Conservation (phyloP, 2,797 vertebrate species). For the Alcedo quadribrachys region DNA sequence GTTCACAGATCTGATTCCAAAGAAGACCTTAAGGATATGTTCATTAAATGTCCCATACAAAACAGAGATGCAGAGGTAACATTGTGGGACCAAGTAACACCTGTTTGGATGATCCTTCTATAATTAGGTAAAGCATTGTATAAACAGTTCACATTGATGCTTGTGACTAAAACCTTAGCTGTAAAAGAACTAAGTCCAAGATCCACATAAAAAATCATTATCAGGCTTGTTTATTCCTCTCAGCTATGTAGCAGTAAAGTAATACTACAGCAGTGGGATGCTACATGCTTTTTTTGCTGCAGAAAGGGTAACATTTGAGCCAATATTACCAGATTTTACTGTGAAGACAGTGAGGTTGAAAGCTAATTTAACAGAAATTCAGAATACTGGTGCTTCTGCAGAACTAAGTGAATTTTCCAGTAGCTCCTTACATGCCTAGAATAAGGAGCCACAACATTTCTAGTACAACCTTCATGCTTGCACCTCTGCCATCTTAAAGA, state of each 20-base stretch:
- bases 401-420: not conserved
- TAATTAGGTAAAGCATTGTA: not conserved
- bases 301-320: not conserved
- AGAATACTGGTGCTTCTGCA: not conserved
- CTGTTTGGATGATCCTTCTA: not conserved
- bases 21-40: not conserved
- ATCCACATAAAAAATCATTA: not conserved
- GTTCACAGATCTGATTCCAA: not conserved
- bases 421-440: not conserved
- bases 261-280: not conserved
- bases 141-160: not conserved
- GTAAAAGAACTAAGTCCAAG: not conserved
- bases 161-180: not conserved
- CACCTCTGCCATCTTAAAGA: not conserved
- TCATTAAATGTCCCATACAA: rapidly evolving
- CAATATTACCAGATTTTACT: not conserved
- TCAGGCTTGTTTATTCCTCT: not conserved
- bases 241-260: not conserved
- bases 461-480: not conserved
- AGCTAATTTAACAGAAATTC: not conserved
- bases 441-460: not conserved
- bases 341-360: not conserved
- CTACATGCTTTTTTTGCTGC: not conserved
- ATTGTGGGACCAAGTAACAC: not conserved
- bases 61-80: not conserved